Evolutionary conservation across 2,797 vertebrate species (phyloP).

Genomic region (Trichosurus vulpecula): DNA sequence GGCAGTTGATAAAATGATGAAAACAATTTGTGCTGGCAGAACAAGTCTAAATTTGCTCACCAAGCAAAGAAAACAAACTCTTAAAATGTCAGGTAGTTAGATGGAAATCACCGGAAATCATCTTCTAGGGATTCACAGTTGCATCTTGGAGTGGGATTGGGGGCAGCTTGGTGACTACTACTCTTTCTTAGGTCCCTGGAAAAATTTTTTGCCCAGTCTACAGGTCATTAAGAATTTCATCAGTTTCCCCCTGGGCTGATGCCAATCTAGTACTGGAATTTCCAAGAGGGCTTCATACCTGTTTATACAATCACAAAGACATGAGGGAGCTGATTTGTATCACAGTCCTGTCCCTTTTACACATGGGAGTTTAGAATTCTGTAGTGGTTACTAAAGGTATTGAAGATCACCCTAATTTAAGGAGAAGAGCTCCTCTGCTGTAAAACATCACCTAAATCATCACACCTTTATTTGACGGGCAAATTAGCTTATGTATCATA

Average conservation of each 20-base stretch:
- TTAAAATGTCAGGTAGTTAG: not conserved
- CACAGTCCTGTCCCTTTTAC: not conserved
- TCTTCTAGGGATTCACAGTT: not conserved
- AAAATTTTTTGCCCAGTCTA: not conserved
- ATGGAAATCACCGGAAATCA: not conserved
- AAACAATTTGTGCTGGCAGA: not conserved
- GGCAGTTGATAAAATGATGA: not conserved
- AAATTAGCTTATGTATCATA: not conserved
- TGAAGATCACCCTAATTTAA: not conserved
- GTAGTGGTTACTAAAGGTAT: constrained; percentile 1
- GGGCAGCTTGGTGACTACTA: not conserved
- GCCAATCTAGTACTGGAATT: not conserved
- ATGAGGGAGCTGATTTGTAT: not conserved
- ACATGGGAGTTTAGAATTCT: not conserved
- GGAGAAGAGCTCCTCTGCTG: not conserved
- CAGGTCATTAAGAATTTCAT: not conserved
- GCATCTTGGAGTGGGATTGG: not conserved
- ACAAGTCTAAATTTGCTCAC: not conserved
- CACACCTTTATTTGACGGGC: not conserved
- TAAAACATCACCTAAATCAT: constrained; percentile 10
- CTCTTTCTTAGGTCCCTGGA: not conserved
- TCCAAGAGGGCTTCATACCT: not conserved
- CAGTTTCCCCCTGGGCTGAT: not conserved
- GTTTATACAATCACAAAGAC: not conserved
- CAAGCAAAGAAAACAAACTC: not conserved